Base-by-base conservation (phyloP, 2,797 vertebrate genomes). In the Carduelis carduelis region DNA sequence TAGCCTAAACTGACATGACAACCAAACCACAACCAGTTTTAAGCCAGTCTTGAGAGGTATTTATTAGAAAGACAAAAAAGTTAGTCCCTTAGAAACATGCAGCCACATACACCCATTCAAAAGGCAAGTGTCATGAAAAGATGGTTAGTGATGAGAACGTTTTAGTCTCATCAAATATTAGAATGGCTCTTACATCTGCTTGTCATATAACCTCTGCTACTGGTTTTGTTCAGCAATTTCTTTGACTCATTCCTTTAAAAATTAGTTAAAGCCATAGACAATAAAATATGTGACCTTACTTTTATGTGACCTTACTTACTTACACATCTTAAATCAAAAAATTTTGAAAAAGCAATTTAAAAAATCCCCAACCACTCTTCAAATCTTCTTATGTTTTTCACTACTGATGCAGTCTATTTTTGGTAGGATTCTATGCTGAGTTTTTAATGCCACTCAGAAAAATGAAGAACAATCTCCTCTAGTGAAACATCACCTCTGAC, bases 131-230 rank as follows among this genome's bases (percentile, higher is more conserved):
- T 84, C 92, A 97, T 96, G 97, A 98, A 96, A 96, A 96, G 84
- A 81, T 95, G 90, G 97, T 98, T 97, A 98, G 97, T 97, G 97
- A 97, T 97, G 95, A 96, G 96, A 98, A 97, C 92, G 93, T 97
- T 97, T 97, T 93, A 93, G 89, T 83, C 56, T 96, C 96, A 98
- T 98, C 85, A 98, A 98, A 98, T 98, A 98, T 98, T 98, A 96
- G 98, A 96, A 84, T 82, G 69, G 75, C 89, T 97, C 91, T 98
- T 97, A 97, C 92, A 93, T 85, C 69, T 96, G 64, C 60, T 97
- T 50, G 90, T 96, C 66, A 72, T 43, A 93, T 56, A 75, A 87
- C 53, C 49, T 27, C 57, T 82, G 59, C 30, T 57, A 84, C 53
- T 91, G 68, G 69, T 91, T 96, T 83, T 90, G 93, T 96, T 96